These are phyloP conservation scores for Erythrocebus patas DNA, from an alignment of 2,113 vertebrate genomes.

Conservation along the genomic window DNA sequence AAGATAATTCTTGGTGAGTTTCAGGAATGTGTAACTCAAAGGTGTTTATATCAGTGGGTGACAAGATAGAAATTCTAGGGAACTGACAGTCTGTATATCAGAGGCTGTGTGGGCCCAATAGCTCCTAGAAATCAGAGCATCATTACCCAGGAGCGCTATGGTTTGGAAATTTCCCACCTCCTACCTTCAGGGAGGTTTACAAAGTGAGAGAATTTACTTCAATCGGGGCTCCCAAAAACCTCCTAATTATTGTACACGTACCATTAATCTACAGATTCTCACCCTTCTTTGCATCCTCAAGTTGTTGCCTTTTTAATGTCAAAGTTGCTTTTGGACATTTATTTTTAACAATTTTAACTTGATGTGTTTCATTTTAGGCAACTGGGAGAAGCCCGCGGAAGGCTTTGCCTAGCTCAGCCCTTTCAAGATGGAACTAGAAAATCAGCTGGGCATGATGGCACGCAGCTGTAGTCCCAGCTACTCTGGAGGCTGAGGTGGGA, in stretches of 20 bases:
- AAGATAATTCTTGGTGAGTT: background rate
- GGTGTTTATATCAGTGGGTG: background rate
- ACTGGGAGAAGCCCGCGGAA: background rate
- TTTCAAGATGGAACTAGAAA: background rate
- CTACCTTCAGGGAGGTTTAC: background rate
- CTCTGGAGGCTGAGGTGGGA: no score
- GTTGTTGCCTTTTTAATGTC: background rate
- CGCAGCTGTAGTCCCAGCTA: no score
- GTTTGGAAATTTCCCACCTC: background rate
- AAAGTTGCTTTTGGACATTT: background rate
- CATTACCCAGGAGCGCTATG: no score
- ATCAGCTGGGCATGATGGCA: no score
- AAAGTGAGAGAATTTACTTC: background rate
- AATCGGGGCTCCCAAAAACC: background rate
- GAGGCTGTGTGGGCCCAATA: background rate
- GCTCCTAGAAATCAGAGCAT: background rate
- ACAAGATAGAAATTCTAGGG: background rate
- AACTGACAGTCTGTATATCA: background rate
- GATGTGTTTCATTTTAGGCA: background rate
- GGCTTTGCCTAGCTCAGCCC: background rate
- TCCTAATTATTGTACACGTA: background rate
- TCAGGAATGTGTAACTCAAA: constrained; percentile 13
- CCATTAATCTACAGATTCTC: background rate
- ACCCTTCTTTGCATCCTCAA: background rate
- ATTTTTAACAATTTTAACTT: background rate